These are phyloP conservation scores for Diachasmimorpha longicaudata DNA, from an alignment of 1,140 invertebrate genomes.

Conservation along the genomic window DNA sequence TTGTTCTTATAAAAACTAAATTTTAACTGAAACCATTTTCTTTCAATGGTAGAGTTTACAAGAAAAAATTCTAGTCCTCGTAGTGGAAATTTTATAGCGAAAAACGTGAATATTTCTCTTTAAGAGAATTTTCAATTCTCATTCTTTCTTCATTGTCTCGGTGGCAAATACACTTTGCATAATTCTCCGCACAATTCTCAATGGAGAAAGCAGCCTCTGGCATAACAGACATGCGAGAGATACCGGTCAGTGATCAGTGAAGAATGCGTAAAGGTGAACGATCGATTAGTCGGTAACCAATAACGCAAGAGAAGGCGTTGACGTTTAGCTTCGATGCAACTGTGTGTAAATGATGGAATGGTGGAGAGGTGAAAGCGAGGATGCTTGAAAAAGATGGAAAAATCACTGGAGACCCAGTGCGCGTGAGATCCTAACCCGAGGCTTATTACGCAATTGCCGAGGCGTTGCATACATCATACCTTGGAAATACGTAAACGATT, in stretches of 20 bases:
- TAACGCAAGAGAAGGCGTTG: background rate
- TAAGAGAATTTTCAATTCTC: no score
- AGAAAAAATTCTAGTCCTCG: no score
- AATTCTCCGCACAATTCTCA: background rate
- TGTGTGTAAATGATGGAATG: background rate
- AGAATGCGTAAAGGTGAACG: slow-evolving; percentile 18
- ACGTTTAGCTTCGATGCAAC: background rate
- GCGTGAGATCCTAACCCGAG: slow-evolving; percentile 16
- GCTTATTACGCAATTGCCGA: slow-evolving; percentile 10
- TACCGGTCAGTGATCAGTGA: background rate
- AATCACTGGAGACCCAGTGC: background rate
- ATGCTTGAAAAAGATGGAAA: background rate
- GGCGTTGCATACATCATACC: slow-evolving; percentile 14
- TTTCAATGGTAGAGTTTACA: no score
- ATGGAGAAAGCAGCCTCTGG: slow-evolving; percentile 10
- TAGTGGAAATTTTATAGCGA: no score
- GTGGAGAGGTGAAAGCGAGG: background rate
- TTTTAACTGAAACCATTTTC: no score
- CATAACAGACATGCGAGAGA: background rate
- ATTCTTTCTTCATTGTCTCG: no score
- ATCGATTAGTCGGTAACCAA: slow-evolving; percentile 3
- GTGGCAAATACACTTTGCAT: background rate
- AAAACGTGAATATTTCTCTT: no score
- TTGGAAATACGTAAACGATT: background rate
- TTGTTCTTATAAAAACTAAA: no score